Evolutionary conservation across 2,113 vertebrate species (phyloP), one percentile per base, ranked within the genome.

Genomic region (Bubo blakistoni): DNA sequence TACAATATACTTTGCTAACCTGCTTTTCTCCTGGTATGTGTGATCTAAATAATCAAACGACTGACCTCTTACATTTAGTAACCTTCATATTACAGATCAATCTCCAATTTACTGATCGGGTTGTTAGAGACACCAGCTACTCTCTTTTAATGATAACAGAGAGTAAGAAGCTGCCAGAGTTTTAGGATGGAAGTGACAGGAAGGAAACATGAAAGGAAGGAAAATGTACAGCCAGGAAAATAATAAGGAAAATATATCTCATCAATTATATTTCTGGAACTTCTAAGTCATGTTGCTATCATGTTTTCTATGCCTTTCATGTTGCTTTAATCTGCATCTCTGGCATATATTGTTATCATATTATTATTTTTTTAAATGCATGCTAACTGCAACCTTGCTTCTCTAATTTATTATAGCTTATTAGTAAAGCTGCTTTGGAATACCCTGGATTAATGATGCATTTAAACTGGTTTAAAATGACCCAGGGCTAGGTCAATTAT

Each of bases 401-500:
- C 72, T 95, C 52, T 96, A 96, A 98, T 98, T 97, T 98, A 95
- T 87, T 92, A 32, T 14, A 95, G 70, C 86, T 69, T 97, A 96
- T 97, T 96, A 96, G 93, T 95, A 92, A 93, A 97, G n/a, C 78
- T 93, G 93, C 96, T 97, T 96, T 96, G 92, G 97, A 98, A 94
- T 94, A 95, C 85, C 83, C 84, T 96, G 94, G 95, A 97, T 98
- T 98, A 98, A 97, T 97, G 96, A 96, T 96, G 89, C 95, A 94
- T 98, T 95, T 98, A 97, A 97, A 97, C 90, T 93, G 69, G 90
- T 98, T 94, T 95, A 93, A 93, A 97, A 97, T 57, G 77, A 97
- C 96, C 96, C 94, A 89, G 94, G 93, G 94, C 94, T 96, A 97
- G 97, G 97, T 97, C 97, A 98, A 94, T 97, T 97, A 96, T 96